Base-by-base conservation (phyloP, 1,140 invertebrate genomes). In the Odontomachus brunneus region DNA sequence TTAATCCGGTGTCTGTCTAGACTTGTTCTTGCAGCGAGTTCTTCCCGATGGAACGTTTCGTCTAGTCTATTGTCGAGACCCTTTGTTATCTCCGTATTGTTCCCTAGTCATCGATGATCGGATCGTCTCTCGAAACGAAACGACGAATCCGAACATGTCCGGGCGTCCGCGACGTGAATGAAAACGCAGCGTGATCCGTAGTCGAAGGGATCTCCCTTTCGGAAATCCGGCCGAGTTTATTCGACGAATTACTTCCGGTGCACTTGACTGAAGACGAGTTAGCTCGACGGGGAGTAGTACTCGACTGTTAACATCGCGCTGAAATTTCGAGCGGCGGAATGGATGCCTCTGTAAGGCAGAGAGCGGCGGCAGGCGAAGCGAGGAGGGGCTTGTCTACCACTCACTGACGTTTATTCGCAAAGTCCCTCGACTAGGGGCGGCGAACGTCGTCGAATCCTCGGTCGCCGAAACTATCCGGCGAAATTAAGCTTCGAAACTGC, bases 161-260 rank as follows among this genome's bases (percentile, higher is more conserved):
- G n/a, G n/a, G n/a, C n/a, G n/a, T n/a, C n/a, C 9, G 12, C 26
- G 15, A 12, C 29, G 22, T 19, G 19, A 62, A 48, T 38, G 48
- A 63, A 74, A 71, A 66, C 19, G 59, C 15, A 48, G 14, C 29
- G 33, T 26, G 49, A 15, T 17, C 11, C 19, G 29, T 3, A 11
- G 38, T 24, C 26, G 55, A 81, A 71, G 66, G 53, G 22, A 69
- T 49, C n/a, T n/a, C 26, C 44, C 49, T 38, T 66, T 38, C 74
- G 57, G 53, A 84, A 80, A 81, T 84, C 62, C 44, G 63, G 7
- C n/a, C 51, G 75, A 65, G 19, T 66, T 51, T 74, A 74, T 74
- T 57, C 71, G 53, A 80, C 75, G 65, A 82, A 84, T 84, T 80
- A 84, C 53, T 84, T 84, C 82, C 82, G 82, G 75, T 71, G 48